Percentiles rank a stretch among this genome's conserved stretches.
Evolutionary conservation across 2,113 vertebrate species (phyloP).

Genomic region (Stegastes partitus): DNA sequence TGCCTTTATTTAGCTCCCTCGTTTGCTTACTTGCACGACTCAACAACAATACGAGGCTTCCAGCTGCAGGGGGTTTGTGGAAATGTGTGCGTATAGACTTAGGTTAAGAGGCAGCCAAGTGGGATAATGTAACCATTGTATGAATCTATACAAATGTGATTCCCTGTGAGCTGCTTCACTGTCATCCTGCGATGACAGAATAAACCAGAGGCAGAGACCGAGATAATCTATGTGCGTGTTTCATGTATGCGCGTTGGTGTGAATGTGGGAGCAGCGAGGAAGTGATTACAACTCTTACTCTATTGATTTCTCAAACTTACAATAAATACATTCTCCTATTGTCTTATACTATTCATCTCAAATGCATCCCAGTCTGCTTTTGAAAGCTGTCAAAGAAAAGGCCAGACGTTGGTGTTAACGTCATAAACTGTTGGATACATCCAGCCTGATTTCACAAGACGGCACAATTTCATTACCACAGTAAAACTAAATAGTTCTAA

Average conservation of each 20-base stretch:
- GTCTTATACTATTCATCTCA: not conserved
- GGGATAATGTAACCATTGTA: slow-evolving; percentile 46
- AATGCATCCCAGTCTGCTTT: not conserved
- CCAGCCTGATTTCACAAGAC: not conserved
- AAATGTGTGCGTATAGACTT: not conserved
- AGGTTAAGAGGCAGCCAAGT: slow-evolving; percentile 48
- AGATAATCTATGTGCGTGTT: slow-evolving; percentile 3
- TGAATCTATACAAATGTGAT: slow-evolving; percentile 47
- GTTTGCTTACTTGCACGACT: slow-evolving; percentile 20
- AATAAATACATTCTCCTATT: not conserved
- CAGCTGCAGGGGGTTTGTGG: not conserved
- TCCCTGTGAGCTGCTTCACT: slow-evolving; percentile 36
- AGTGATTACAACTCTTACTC: not conserved
- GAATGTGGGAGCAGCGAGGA: not conserved
- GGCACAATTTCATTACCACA: too few relatives aligned
- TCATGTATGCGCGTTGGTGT: not conserved
- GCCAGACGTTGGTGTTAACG: not conserved
- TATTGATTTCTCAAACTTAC: not conserved
- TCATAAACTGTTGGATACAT: not conserved
- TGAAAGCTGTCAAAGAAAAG: not conserved
- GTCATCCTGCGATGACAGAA: slow-evolving; percentile 26
- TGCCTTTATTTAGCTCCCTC: slow-evolving; percentile 45
- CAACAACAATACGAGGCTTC: slow-evolving; percentile 30
- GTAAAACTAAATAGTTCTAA: too few relatives aligned
- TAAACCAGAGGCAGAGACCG: not conserved